Evolutionary conservation across 2,888 invertebrate genomes (phyloP).

Genomic region (Zaprionus obscuricornis): DNA sequence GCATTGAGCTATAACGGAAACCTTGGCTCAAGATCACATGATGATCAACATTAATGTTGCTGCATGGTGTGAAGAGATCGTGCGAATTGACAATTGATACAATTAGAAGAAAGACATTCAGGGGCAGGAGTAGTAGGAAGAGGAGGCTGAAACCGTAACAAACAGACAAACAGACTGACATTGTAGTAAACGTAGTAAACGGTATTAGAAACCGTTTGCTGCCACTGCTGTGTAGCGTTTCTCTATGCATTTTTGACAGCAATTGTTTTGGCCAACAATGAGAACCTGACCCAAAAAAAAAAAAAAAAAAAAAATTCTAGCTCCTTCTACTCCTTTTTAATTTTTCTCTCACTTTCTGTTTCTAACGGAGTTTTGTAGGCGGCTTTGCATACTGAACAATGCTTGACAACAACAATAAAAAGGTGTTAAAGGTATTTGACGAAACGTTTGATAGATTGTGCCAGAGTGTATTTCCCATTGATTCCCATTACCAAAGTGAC

Average conservation of each 20-base stretch:
- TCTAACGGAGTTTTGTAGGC: constrained; percentile 64
- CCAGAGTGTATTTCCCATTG: constrained; percentile 1
- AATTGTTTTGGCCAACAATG: constrained; percentile 58
- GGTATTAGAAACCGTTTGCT: neutral
- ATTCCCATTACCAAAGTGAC: constrained; percentile 2
- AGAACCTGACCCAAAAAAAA: constrained; percentile 19
- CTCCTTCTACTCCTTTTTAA: constrained; percentile 4
- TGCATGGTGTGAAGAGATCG: constrained; percentile 40
- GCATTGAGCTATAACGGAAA: constrained; percentile 39
- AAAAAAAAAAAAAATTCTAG: constrained; percentile 14
- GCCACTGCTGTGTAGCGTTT: constrained; percentile 30
- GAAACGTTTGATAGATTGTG: constrained; percentile 63
- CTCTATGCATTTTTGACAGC: constrained; percentile 58
- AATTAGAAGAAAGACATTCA: constrained; percentile 48
- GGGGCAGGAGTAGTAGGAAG: neutral
- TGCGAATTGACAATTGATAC: constrained; percentile 74
- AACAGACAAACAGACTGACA: too few species aligned
- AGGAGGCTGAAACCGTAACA: constrained; percentile 15
- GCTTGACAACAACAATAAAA: constrained; percentile 23
- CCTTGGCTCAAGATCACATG: constrained; percentile 3
- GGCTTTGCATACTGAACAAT: constrained; percentile 54
- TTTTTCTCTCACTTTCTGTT: neutral
- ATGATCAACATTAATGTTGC: constrained; percentile 18
- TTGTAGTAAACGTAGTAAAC: too few species aligned
- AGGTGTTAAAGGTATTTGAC: constrained; percentile 57